Conservation (phyloP, 2,797 vertebrate species). For the Micromesistius poutassou region DNA sequence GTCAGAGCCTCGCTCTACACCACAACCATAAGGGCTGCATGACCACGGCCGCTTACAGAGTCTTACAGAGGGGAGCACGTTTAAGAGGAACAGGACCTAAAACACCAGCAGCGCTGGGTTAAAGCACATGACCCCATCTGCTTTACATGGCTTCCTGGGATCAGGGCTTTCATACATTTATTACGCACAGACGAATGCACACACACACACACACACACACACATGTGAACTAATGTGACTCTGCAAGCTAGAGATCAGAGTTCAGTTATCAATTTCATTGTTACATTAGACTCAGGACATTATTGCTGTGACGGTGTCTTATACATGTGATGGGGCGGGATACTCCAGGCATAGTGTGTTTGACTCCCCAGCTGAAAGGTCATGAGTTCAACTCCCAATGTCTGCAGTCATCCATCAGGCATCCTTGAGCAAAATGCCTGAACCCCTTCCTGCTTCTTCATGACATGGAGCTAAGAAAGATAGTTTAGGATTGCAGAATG, state of each 20-base stretch:
- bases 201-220: neutral
- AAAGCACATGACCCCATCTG: slow-evolving; percentile 30
- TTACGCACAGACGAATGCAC: slow-evolving; percentile 6
- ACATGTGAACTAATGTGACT: slow-evolving; percentile 7
- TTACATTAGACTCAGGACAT: neutral
- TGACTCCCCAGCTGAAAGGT: neutral
- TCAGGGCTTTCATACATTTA: slow-evolving; percentile 34
- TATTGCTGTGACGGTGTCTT: neutral
- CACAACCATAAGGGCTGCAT: slow-evolving; percentile 33
- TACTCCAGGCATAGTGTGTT: neutral
- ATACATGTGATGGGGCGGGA: neutral
- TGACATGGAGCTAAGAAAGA: neutral
- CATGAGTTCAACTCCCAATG: neutral
- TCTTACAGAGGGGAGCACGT: slow-evolving; percentile 34
- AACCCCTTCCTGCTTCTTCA: neutral
- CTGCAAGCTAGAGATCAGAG: neutral
- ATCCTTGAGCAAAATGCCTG: neutral
- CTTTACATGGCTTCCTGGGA: slow-evolving; percentile 49
- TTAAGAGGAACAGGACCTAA: slow-evolving; percentile 48
- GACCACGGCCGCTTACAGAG: slow-evolving; percentile 41
- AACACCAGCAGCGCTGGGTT: slow-evolving; percentile 29
- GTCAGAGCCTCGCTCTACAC: neutral
- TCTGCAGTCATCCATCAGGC: neutral
- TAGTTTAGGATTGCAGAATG: neutral
- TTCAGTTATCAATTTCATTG: neutral